A percentile compares a stretch with the other conserved stretches of the same genome.
Evolutionary conservation across 2,888 invertebrate species (phyloP).

Genomic region (Pantelozetes paolii): DNA sequence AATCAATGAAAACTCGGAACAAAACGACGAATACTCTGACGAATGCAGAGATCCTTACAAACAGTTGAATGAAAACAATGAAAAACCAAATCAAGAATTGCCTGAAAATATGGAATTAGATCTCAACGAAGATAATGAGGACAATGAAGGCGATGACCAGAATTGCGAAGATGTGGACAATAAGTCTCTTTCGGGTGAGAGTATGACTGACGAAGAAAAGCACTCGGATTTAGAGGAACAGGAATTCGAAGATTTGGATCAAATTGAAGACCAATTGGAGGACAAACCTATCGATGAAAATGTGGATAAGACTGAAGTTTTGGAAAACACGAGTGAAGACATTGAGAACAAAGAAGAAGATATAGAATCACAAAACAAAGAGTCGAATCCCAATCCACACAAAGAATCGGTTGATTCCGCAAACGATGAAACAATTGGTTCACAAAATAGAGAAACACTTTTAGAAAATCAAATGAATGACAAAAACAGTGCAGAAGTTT

Average conservation of each 20-base stretch:
- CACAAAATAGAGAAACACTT: background rate
- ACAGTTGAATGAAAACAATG: slow-evolving; percentile 48
- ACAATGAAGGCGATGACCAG: slow-evolving; percentile 57
- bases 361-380: slow-evolving; percentile 30
- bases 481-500: background rate
- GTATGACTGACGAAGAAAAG: slow-evolving; percentile 50
- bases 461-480: background rate
- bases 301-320: slow-evolving; percentile 57
- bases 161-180: slow-evolving; percentile 55
- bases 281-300: slow-evolving; percentile 49
- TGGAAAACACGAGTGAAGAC: slow-evolving; percentile 50
- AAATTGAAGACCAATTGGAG: slow-evolving; percentile 49
- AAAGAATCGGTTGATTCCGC: background rate
- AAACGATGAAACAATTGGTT: background rate
- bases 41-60: slow-evolving; percentile 64
- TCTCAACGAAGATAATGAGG: slow-evolving; percentile 59
- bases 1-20: slow-evolving; percentile 61
- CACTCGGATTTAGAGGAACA: slow-evolving; percentile 61
- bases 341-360: slow-evolving; percentile 48
- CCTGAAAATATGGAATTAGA: slow-evolving; percentile 81
- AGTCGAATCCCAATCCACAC: background rate
- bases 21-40: slow-evolving; percentile 48
- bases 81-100: slow-evolving; percentile 54
- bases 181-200: slow-evolving; percentile 43
- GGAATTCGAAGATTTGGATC: slow-evolving; percentile 50